Percentiles rank a stretch among this genome's conserved stretches.
Evolutionary conservation across 92 coral and sea anemone species (phyloP).

Genomic region (Actinernus sp.): DNA sequence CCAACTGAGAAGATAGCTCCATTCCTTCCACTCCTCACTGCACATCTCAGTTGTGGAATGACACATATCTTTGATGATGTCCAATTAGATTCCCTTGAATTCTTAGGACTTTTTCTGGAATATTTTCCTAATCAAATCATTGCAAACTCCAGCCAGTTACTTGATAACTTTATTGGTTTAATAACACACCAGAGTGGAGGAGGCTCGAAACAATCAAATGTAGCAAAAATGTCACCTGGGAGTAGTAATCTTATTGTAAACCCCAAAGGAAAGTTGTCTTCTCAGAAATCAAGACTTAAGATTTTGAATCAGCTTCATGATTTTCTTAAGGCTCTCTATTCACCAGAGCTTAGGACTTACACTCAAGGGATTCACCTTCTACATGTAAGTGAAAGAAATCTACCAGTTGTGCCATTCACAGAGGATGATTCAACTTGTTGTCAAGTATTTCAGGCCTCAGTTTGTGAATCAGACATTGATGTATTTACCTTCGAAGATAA

Average conservation of each 20-base stretch:
- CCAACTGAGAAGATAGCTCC: slow-evolving; percentile 78
- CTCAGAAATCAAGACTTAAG: slow-evolving; percentile 78
- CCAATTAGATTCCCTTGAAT: slow-evolving; percentile 84
- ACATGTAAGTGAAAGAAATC: too few species aligned
- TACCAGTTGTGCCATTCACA: too few species aligned
- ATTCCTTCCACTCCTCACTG: slow-evolving; percentile 66
- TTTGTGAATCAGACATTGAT: not conserved
- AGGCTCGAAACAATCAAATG: not conserved
- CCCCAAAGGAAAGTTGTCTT: slow-evolving; percentile 88
- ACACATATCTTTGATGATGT: slow-evolving; percentile 93
- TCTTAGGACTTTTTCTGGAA: slow-evolving; percentile 78
- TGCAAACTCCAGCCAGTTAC: slow-evolving; percentile 61
- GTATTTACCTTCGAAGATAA: not conserved
- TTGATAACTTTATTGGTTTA: slow-evolving; percentile 75
- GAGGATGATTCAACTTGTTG: too few species aligned
- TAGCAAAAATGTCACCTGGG: slow-evolving; percentile 19
- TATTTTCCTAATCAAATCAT: slow-evolving; percentile 66
- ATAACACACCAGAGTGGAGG: slow-evolving; percentile 68
- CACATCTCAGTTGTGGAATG: slow-evolving; percentile 97
- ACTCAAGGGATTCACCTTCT: too few species aligned
- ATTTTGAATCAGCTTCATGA: slow-evolving; percentile 72
- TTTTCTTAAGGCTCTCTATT: slow-evolving; percentile 52
- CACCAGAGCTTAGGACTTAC: not conserved
- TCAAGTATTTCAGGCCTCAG: not conserved
- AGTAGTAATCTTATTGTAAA: slow-evolving; percentile 41